phyloP scores from a whole-genome alignment of 2,797 vertebrate species.

The Acanthurus lineatus region DNA sequence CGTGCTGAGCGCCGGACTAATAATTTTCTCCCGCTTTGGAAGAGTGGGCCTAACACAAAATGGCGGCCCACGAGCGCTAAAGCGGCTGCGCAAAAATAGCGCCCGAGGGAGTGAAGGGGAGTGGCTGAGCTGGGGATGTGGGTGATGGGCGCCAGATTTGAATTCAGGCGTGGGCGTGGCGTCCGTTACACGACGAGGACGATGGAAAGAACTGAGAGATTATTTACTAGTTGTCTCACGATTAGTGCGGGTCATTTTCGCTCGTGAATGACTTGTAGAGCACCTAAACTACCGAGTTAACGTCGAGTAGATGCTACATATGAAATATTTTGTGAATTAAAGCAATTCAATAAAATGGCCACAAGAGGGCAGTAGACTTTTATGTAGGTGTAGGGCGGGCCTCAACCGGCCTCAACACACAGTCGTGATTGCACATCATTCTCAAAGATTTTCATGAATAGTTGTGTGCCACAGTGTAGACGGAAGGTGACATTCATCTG shows the following conservation, averaged over 20 bases:
- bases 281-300: accelerated
- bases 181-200: background rate
- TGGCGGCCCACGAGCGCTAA: slow-evolving; percentile 86
- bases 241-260: background rate
- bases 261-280: accelerated
- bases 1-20: slow-evolving; percentile 68
- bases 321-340: background rate
- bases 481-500: background rate
- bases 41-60: slow-evolving; percentile 93
- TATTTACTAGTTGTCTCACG: background rate
- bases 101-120: slow-evolving; percentile 54
- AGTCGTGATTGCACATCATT: slow-evolving; percentile 16
- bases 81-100: slow-evolving; percentile 86
- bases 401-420: background rate
- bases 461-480: background rate
- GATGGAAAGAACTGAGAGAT: background rate
- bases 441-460: background rate
- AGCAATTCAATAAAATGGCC: slow-evolving; percentile 34
- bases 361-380: slow-evolving; percentile 61
- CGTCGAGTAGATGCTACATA: background rate
- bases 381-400: background rate
- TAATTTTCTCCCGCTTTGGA: slow-evolving; percentile 81
- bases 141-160: slow-evolving; percentile 77
- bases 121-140: slow-evolving; percentile 22
- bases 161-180: slow-evolving; percentile 74